phyloP scores from a whole-genome alignment of 2,888 invertebrate species.

The Rotaria sp. region DNA sequence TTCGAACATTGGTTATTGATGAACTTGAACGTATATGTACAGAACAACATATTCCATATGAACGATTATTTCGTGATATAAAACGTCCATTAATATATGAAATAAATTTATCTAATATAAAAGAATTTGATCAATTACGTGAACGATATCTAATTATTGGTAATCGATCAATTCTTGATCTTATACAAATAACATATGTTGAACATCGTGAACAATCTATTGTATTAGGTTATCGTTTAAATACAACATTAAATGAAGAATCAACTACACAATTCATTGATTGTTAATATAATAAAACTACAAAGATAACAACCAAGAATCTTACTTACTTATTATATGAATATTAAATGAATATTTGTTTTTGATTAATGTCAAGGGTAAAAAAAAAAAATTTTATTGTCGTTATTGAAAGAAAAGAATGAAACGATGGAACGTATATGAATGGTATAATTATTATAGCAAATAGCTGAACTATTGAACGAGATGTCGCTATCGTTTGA shows the following conservation, averaged over 20 bases:
- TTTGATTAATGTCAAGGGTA: not conserved
- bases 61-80: not conserved
- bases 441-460: not conserved
- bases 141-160: constrained; percentile 8
- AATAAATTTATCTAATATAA: not conserved
- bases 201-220: constrained; percentile 1
- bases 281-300: not conserved
- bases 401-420: not conserved
- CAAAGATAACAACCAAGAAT: not conserved
- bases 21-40: constrained; percentile 4
- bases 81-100: not conserved
- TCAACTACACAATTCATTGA: not conserved
- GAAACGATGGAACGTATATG: not conserved
- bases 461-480: not conserved
- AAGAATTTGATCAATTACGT: constrained; percentile 2
- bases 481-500: not conserved
- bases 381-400: not conserved
- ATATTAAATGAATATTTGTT: not conserved
- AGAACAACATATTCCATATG: constrained; percentile 11
- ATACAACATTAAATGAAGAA: not conserved
- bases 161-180: not conserved
- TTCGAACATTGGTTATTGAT: not conserved
- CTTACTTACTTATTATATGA: not conserved
- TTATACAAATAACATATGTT: constrained; percentile 4
- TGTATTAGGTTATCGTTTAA: constrained; percentile 15